Base-by-base conservation (phyloP, 2,113 vertebrate species). In the Bubalus kerabau region DNA sequence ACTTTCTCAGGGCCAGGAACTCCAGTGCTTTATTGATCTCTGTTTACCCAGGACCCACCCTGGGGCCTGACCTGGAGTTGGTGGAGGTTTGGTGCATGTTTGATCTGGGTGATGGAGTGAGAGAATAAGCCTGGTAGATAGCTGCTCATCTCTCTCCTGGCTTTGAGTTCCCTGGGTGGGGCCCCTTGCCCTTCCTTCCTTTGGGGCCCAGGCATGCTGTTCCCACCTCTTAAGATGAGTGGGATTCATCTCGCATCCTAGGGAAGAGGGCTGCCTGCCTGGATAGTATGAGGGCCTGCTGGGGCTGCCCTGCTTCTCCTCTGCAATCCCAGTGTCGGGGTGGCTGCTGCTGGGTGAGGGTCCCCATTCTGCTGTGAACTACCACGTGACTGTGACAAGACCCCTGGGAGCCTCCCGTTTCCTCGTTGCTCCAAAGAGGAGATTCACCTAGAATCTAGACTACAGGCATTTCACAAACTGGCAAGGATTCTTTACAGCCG, bases 1-100 rank as follows among this genome's bases (percentile, higher is more conserved):
- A 32, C 74, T 98, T 96, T 96, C 92, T 96, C 78, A 89, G 71
- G 56, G 94, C 60, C 94, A 91, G 97, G 96, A 95, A 97, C 82
- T 96, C 43, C 64, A 80, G 19, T 76, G 48, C 92, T 76, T 94
- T 96, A 91, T 71, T 95, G 94, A 92, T 97, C 60, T 93, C 62
- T 90, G 56, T 97, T 98, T 97, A 95, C 82, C 89, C 54, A 74
- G 94, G 89, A 94, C 78, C 82, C 78, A 85, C 0, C 59, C 86
- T 54, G 43, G 56, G 40, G 54, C 59, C 74, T 57, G 57, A 76
- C 30, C 13, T 46, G 10, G 40, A 95, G 56, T 62, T 59, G 80
- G 62, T 10, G 83, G 94, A 87, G 52, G 36, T 86, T 81, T 57
- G 78, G 74, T 67, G 3, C 26, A 7, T 23, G 80, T 52, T 52